These are phyloP conservation scores for Tupaia tana DNA, from an alignment of 2,113 vertebrate genomes.

Conservation along the genomic window DNA sequence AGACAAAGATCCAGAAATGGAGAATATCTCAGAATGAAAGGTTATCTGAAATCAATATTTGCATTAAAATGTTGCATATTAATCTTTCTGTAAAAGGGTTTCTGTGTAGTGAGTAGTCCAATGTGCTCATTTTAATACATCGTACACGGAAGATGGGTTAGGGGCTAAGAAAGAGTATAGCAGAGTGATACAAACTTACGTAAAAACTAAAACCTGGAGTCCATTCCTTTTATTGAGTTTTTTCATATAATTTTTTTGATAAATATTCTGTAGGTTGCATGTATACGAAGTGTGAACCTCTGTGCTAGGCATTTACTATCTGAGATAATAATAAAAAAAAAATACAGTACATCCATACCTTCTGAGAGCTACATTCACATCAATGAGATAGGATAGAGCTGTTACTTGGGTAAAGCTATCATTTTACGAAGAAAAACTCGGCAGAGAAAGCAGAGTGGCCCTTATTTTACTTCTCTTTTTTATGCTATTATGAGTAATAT, in stretches of 20 bases:
- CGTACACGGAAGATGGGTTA: not conserved
- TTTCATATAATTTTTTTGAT: not conserved
- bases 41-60: slow-evolving; percentile 9
- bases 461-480: not conserved
- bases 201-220: not conserved
- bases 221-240: not conserved
- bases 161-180: not conserved
- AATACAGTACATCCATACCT: not conserved
- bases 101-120: not conserved
- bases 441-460: not conserved
- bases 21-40: not conserved
- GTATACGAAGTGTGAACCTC: not conserved
- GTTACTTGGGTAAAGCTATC: not conserved
- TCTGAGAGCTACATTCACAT: not conserved
- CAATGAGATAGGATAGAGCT: not conserved
- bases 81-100: not conserved
- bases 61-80: not conserved
- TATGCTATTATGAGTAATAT: slow-evolving; percentile 18
- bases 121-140: not conserved
- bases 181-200: not conserved
- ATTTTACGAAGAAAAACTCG: not conserved
- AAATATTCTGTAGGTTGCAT: not conserved
- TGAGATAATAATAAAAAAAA: not conserved
- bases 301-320: not conserved
- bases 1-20: not conserved